Conservation (phyloP, 2,797 vertebrate species). For the Lithobates sylvaticus region DNA sequence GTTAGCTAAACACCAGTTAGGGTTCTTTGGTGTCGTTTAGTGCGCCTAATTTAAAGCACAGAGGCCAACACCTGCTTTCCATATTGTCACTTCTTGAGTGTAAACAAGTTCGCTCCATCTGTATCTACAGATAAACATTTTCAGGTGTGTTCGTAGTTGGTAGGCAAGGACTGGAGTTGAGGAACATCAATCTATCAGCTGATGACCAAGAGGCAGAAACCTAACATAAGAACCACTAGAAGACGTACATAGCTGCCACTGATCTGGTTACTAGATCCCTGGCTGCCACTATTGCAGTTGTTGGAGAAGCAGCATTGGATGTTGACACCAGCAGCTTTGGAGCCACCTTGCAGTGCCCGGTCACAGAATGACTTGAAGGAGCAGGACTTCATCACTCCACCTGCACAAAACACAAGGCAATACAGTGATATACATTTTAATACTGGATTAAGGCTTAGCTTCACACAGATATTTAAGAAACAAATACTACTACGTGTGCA, state of each 20-base stretch:
- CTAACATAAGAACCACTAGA: slow-evolving; percentile 68
- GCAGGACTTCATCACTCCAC: slow-evolving; percentile 90
- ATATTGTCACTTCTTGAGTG: neutral
- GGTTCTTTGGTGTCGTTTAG: no score
- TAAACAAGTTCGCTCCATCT: neutral
- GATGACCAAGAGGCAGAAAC: slow-evolving; percentile 55
- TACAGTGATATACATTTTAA: slow-evolving; percentile 1
- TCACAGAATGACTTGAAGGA: slow-evolving; percentile 91
- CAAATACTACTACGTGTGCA: no score
- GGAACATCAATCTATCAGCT: slow-evolving; percentile 32
- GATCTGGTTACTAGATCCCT: slow-evolving; percentile 66
- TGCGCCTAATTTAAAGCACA: neutral
- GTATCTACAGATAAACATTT: neutral
- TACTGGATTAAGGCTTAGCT: neutral
- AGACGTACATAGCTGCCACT: slow-evolving; percentile 70
- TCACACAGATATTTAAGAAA: no score
- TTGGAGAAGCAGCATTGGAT: slow-evolving; percentile 89
- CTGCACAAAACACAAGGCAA: slow-evolving; percentile 61
- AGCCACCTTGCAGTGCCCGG: slow-evolving; percentile 84
- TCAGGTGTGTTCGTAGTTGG: neutral
- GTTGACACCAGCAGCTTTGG: slow-evolving; percentile 81
- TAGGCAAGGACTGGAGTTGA: slow-evolving; percentile 8
- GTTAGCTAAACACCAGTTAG: neutral
- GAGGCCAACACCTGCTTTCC: neutral
- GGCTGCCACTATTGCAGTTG: slow-evolving; percentile 83